phyloP scores from a whole-genome alignment of 2,797 vertebrate genomes.

The Delichon dasypus region DNA sequence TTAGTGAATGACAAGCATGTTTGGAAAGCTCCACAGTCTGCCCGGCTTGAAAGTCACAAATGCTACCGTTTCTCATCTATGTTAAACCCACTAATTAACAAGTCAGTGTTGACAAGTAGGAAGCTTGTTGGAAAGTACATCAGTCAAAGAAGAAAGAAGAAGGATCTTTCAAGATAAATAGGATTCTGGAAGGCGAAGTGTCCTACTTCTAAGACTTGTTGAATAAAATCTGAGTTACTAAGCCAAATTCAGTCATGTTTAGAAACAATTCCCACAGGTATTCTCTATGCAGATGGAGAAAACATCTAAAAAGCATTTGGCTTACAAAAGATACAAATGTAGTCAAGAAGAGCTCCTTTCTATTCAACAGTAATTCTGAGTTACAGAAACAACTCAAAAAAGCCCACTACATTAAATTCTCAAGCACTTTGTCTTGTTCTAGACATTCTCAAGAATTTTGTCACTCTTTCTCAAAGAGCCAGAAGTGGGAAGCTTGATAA shows the following conservation, averaged over 20 bases:
- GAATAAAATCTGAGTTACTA: background rate
- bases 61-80: slow-evolving; percentile 5
- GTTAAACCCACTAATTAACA: background rate
- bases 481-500: background rate
- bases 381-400: background rate
- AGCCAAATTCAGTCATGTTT: background rate
- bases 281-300: background rate
- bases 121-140: slow-evolving; percentile 2
- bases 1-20: background rate
- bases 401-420: background rate
- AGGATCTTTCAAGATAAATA: background rate
- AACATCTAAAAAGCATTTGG: background rate
- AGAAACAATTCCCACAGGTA: background rate
- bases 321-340: background rate
- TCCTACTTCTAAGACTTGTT: background rate
- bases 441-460: background rate
- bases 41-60: background rate
- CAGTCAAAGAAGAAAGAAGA: background rate
- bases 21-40: background rate
- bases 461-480: background rate
- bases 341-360: background rate
- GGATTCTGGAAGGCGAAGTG: background rate
- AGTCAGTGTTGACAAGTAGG: slow-evolving; percentile 21
- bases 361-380: background rate
- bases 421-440: background rate